Evolutionary conservation across 2,797 vertebrate species (phyloP).

Genomic region (Crax fasciolata): DNA sequence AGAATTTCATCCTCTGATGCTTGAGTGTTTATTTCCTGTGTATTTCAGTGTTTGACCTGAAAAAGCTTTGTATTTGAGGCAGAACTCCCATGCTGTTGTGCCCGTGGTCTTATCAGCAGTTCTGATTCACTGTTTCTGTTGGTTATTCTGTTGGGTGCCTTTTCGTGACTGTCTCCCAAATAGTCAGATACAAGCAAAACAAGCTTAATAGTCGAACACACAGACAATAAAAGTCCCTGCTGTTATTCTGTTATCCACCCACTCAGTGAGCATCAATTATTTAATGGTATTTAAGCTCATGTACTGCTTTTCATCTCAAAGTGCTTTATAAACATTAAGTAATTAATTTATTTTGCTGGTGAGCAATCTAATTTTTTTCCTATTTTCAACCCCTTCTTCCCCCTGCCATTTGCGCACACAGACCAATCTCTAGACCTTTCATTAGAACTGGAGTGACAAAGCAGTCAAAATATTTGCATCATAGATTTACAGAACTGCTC

Average conservation of each 20-base stretch:
- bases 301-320: neutral
- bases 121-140: neutral
- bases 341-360: neutral
- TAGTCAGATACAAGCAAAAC: neutral
- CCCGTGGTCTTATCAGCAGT: neutral
- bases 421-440: neutral
- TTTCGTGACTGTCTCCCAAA: neutral
- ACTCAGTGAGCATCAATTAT: neutral
- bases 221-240: neutral
- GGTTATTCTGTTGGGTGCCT: neutral
- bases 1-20: neutral
- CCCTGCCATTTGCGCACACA: neutral
- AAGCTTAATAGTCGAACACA: neutral
- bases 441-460: neutral
- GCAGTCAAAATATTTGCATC: constrained; percentile 5
- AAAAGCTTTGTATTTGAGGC: neutral
- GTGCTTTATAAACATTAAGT: neutral
- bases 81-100: neutral
- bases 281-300: neutral
- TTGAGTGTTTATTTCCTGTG: neutral
- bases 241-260: neutral
- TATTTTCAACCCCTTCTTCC: neutral
- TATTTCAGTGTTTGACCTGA: neutral
- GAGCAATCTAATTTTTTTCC: neutral
- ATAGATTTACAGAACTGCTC: neutral